Base-by-base conservation (phyloP, 2,888 invertebrate genomes). In the Pegoplata infirma region DNA sequence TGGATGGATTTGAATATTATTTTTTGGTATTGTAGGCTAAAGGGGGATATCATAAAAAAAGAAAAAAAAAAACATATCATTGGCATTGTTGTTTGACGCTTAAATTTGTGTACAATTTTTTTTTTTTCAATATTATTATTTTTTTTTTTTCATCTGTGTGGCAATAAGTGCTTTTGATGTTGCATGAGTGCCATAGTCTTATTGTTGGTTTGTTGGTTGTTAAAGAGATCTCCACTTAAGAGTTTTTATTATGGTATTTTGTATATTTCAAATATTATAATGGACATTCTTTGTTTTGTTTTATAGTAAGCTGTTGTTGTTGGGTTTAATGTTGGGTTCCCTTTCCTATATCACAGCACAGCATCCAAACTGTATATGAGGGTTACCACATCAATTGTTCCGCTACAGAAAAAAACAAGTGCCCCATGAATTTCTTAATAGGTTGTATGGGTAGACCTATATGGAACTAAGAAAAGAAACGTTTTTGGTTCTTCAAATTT, bases 81-180 rank as follows among this genome's bases (percentile, higher is more conserved):
- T 79, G 75, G 79, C 79, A 79, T 75, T 79, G 79, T 79, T 75
- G 74, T 79, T 75, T 79, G 79, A 75, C 58, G 79, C 79, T 79
- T 79, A 71, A 51, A 79, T 51, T 58, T 67, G 16, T n/a, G 17
- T 55, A 3, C 28, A 7, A 14, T 59, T 53, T 16, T 53, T 47
- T 28, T 32, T 49, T 59, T 25, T 56, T n/a, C 5, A 3, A 36
- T 72, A n/a, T n/a, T n/a, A n/a, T n/a, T n/a, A n/a, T 46, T 71
- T 49, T 44, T 25, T 25, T 16, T 8, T 61, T 7, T 47, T 49
- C 25, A 32, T 61, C 28, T 75, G 64, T 67, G 75, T 75, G 75
- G 75, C 75, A 75, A 67, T 75, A 79, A 79, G 75, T 72, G 79
- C 63, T 79, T 75, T 71, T 53, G 67, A 79, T 79, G 79, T 75